These are phyloP conservation scores for Sisyra nigra DNA, from an alignment of 2,888 invertebrate genomes.

Conservation along the genomic window DNA sequence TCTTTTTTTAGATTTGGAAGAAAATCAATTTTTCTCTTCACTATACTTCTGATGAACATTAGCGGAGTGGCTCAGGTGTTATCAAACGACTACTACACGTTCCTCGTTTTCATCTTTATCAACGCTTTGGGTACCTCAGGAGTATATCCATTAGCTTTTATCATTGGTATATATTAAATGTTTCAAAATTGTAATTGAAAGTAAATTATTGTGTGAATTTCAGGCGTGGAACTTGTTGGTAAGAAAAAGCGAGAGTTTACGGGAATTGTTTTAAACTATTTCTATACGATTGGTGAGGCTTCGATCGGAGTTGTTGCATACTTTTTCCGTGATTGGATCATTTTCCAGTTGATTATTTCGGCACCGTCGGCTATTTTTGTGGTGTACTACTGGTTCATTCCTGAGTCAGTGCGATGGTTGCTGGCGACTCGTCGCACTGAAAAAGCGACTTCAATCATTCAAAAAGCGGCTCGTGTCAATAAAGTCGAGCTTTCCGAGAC, in stretches of 20 bases:
- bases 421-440: conserved; percentile 34
- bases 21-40: conserved; percentile 37
- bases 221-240: conserved; percentile 48
- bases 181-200: neutral
- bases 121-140: conserved; percentile 45
- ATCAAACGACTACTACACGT: conserved; percentile 34
- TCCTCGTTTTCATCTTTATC: conserved; percentile 33
- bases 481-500: conserved; percentile 29
- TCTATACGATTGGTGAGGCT: conserved; percentile 48
- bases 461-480: conserved; percentile 37
- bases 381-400: conserved; percentile 42
- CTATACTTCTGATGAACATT: conserved; percentile 37
- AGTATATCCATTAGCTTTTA: conserved; percentile 41
- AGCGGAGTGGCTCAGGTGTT: conserved; percentile 37
- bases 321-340: conserved; percentile 40
- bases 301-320: conserved; percentile 40
- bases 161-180: conserved; percentile 25
- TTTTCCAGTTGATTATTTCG: conserved; percentile 37
- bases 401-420: conserved; percentile 51
- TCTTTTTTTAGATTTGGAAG: conserved; percentile 34
- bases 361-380: conserved; percentile 41
- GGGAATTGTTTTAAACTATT: conserved; percentile 42
- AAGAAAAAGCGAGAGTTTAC: conserved; percentile 41
- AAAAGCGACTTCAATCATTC: conserved; percentile 36
- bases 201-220: conserved; percentile 12